Evolutionary conservation across 2,797 vertebrate genomes (phyloP).

Genomic region (Catostomus latipinnis): DNA sequence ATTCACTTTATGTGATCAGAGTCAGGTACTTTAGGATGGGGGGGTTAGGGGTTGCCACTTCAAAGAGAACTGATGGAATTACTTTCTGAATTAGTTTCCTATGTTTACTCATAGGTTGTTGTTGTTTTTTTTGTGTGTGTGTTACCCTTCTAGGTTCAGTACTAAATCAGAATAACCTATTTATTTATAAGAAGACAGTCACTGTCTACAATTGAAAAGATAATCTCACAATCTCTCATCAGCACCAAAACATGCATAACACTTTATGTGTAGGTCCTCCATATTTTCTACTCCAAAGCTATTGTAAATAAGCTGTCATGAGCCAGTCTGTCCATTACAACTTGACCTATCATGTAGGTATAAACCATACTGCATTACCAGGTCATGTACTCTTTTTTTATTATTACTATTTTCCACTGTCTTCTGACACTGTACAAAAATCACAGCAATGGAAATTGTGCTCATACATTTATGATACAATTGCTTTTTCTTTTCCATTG

Average conservation of each 20-base stretch:
- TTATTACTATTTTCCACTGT: background rate
- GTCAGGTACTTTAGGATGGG: conserved; percentile 47
- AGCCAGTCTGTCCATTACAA: background rate
- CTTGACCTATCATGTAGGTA: background rate
- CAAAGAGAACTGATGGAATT: conserved; percentile 43
- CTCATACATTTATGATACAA: background rate
- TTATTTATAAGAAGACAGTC: background rate
- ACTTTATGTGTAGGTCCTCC: background rate
- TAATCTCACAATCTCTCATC: background rate
- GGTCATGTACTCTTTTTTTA: background rate
- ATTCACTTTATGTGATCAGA: conserved; percentile 51
- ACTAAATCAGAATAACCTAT: background rate
- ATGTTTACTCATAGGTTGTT: too few species aligned
- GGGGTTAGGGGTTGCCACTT: conserved; percentile 41
- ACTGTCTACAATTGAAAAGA: background rate
- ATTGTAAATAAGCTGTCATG: background rate
- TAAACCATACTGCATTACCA: background rate
- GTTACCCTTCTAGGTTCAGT: background rate
- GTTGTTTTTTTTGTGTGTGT: background rate
- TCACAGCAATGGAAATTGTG: background rate
- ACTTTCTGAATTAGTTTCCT: conserved; percentile 6
- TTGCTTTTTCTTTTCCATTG: background rate
- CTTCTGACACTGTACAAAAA: background rate
- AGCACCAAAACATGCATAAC: background rate
- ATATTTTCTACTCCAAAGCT: background rate